Base-by-base conservation (phyloP, 92 coral and sea anemone genomes). In the Montipora capitata region DNA sequence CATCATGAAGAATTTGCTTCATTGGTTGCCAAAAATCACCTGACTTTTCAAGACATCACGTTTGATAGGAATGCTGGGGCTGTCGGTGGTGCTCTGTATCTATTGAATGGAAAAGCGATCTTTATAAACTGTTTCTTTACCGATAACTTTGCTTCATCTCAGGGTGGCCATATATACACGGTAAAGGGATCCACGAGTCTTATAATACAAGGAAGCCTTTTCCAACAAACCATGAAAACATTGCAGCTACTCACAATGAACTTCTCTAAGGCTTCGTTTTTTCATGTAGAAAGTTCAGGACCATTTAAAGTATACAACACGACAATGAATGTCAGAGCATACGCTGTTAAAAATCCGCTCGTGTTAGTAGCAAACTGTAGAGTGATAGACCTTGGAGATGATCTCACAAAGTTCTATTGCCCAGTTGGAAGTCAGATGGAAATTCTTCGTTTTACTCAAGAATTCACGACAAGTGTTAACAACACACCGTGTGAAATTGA, bases 11-110 rank as follows among this genome's bases (percentile, higher is more conserved):
- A 20, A 20, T 20, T 20, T 20, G 27, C 27, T 20, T 20, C 27
- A 20, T 20, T 20, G 5, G 52, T 45, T 9, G 9, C 9, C 52
- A 54, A 51, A 88, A 75, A 17, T 20, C 51, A 20, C 27, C 78
- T 87, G 16, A 5, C 18, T 14, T 65, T 96, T 18, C 52, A 48
- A 1, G 68, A 82, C 49, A 78, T 93, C 8, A 18, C 14, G 17
- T 96, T 96, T 69, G 75, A 59, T 48, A 85, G 72, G 63, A 96
- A 96, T 63, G 58, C 51, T 4, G 99, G 96, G 13, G 39, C 4
- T 57, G 52, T 3, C 7, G 99, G 96, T 27, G 93, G 95, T 0
- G 95, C 92, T 0, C 3, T 94, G 35, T 80, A 39, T 58, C 52
- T 92, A 1, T 48, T 59, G 10, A 82, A 88, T 42, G 96, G 96